A percentile compares a stretch with the other conserved stretches of the same genome.
phyloP scores from a whole-genome alignment of 1,140 invertebrate genomes.

The Mizuhopecten yessoensis region DNA sequence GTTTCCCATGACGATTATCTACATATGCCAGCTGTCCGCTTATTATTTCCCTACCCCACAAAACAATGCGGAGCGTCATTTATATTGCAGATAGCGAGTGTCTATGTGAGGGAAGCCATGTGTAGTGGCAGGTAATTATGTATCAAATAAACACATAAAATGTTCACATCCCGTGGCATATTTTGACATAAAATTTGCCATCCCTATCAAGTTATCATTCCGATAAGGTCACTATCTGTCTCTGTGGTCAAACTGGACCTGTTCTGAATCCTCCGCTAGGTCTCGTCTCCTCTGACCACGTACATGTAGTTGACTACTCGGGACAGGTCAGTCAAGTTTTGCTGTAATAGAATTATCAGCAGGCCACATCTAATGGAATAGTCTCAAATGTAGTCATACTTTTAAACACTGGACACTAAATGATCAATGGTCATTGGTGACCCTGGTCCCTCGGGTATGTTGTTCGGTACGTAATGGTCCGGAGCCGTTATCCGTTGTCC shows the following conservation, averaged over 20 bases:
- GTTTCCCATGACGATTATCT: neutral
- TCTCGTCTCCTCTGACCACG: neutral
- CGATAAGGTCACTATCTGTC: neutral
- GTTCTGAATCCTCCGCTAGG: neutral
- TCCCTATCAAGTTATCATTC: neutral
- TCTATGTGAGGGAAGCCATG: neutral
- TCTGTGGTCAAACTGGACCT: neutral
- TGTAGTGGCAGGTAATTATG: neutral
- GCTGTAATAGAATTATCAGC: neutral
- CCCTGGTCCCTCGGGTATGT: neutral
- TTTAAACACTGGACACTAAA: neutral
- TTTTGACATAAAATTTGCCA: conserved; percentile 39
- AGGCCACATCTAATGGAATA: conserved; percentile 23
- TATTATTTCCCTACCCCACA: neutral
- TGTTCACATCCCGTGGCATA: neutral
- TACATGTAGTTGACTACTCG: neutral
- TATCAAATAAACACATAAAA: conserved; percentile 31
- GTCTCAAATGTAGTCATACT: neutral
- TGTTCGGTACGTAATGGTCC: neutral
- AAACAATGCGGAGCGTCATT: neutral
- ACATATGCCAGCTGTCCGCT: neutral
- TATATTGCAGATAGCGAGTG: neutral
- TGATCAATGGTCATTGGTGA: neutral
- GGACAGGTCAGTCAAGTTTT: neutral
- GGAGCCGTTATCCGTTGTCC: conserved; percentile 3